phyloP scores from a whole-genome alignment of 2,113 vertebrate species.

The Gorsachius goisagi region DNA sequence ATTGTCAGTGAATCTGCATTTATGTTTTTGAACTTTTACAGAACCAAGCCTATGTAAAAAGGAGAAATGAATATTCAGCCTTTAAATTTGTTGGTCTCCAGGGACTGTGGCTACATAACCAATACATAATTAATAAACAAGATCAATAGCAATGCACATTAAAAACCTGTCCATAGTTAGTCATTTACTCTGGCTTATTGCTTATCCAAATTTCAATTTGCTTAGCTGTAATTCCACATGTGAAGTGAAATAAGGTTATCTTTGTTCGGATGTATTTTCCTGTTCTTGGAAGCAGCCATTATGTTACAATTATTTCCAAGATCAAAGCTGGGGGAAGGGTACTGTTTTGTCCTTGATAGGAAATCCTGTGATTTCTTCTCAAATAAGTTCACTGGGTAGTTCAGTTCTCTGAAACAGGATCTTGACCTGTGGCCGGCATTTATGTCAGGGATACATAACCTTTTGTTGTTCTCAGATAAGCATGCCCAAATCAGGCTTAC shows the following conservation, averaged over 20 bases:
- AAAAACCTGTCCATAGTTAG: not conserved
- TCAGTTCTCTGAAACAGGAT: not conserved
- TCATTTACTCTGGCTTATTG: not conserved
- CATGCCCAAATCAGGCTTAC: not conserved
- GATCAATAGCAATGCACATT: not conserved
- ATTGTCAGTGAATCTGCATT: not conserved
- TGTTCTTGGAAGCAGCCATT: not conserved
- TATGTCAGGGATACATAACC: not conserved
- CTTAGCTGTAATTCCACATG: not conserved
- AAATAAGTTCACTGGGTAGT: not conserved
- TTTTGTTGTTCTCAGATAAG: not conserved
- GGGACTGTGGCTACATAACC: not conserved
- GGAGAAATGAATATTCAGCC: not conserved
- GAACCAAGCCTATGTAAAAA: not conserved
- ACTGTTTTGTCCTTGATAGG: not conserved
- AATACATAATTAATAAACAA: not conserved
- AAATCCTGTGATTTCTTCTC: not conserved
- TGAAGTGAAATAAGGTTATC: not conserved
- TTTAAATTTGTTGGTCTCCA: not conserved
- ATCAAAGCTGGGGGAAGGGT: not conserved
- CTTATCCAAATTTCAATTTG: not conserved
- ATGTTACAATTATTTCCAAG: not conserved
- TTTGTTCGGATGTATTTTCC: not conserved
- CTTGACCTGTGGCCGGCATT: not conserved
- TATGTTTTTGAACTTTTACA: not conserved